These are phyloP conservation scores for Malurus splendens DNA, from an alignment of 2,797 vertebrate genomes.

Conservation along the genomic window DNA sequence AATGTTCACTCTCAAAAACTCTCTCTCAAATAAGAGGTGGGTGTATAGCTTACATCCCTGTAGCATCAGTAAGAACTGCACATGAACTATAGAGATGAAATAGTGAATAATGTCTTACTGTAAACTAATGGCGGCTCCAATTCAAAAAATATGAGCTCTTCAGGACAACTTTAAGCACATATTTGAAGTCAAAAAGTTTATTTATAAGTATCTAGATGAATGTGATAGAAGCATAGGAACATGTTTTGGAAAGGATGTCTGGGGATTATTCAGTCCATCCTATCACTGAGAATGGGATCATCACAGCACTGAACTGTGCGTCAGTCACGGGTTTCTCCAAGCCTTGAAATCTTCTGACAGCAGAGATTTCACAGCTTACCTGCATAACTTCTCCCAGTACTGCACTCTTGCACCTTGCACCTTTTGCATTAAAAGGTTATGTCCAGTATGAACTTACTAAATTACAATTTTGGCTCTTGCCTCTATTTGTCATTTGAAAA, in stretches of 20 bases:
- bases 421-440: neutral
- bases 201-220: neutral
- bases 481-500: neutral
- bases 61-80: neutral
- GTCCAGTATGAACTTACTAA: neutral
- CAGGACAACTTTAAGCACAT: neutral
- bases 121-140: neutral
- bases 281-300: neutral
- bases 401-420: neutral
- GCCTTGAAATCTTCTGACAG: neutral
- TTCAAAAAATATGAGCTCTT: neutral
- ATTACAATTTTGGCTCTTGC: neutral
- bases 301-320: neutral
- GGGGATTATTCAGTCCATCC: neutral
- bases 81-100: neutral
- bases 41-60: neutral
- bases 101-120: neutral
- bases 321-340: fast-evolving
- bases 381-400: neutral
- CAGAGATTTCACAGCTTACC: neutral
- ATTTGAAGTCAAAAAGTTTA: neutral
- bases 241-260: neutral
- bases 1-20: neutral
- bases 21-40: neutral
- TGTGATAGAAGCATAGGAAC: neutral